Conservation (phyloP, 1,140 invertebrate species). For the Ceratina japonica region DNA sequence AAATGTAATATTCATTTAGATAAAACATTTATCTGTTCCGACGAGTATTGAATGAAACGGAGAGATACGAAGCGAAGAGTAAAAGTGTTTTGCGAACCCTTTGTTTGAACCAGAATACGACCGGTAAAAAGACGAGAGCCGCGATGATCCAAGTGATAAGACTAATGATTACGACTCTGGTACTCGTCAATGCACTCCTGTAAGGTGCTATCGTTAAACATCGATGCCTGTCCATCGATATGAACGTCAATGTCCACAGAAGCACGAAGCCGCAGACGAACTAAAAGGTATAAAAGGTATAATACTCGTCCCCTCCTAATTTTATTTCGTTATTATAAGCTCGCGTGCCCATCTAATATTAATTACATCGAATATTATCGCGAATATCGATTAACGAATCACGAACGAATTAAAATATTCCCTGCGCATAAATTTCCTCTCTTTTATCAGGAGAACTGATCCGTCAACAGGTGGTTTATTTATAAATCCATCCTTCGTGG, state of each 20-base stretch:
- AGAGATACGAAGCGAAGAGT: too few species aligned
- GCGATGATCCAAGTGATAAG: constrained; percentile 79
- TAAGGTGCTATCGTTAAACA: constrained; percentile 82
- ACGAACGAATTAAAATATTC: too few species aligned
- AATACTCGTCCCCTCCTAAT: too few species aligned
- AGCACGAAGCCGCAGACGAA: constrained; percentile 82
- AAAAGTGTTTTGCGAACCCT: constrained; percentile 23
- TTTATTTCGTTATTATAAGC: too few species aligned
- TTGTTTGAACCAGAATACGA: constrained; percentile 79
- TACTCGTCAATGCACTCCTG: constrained; percentile 79
- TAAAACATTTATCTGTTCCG: too few species aligned
- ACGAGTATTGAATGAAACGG: too few species aligned
- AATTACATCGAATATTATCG: too few species aligned
- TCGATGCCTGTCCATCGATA: constrained; percentile 81
- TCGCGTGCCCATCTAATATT: too few species aligned
- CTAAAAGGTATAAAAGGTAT: constrained; percentile 64
- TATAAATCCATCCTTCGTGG: constrained; percentile 4
- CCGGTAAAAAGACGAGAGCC: constrained; percentile 79
- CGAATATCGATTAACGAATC: too few species aligned
- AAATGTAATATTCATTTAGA: not conserved
- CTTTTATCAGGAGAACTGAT: constrained; percentile 3
- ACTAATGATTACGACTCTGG: constrained; percentile 75
- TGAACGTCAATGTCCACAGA: constrained; percentile 82
- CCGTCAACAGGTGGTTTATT: constrained; percentile 13
- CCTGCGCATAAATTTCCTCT: not conserved